Evolutionary conservation across 2,888 invertebrate species (phyloP).

Genomic region (Sarcophaga variegata): DNA sequence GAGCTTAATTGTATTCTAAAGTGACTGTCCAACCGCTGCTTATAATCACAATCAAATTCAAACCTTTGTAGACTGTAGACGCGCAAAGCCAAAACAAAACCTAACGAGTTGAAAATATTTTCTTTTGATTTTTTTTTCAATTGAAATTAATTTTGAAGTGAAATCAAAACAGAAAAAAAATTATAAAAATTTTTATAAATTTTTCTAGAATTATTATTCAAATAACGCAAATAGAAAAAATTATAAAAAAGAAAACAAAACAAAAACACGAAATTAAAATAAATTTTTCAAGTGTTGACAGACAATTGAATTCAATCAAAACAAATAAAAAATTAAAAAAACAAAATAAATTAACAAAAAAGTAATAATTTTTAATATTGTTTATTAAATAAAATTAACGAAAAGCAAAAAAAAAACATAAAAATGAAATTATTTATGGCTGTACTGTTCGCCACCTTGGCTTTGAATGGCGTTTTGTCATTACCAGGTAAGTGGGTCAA

Average conservation of each 20-base stretch:
- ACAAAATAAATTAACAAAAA: constrained; percentile 6
- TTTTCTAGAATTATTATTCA: constrained; percentile 54
- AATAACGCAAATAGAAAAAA: constrained; percentile 34
- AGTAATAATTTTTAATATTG: constrained; percentile 35
- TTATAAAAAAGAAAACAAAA: constrained; percentile 2
- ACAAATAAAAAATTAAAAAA: constrained; percentile 7
- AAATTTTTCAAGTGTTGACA: constrained; percentile 4
- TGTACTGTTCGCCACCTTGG: constrained; percentile 76
- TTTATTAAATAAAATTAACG: constrained; percentile 36
- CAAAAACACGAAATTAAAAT: constrained; percentile 7
- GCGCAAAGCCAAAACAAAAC: constrained; percentile 65
- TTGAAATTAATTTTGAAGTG: neutral
- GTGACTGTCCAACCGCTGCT: constrained; percentile 59
- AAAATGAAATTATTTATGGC: constrained; percentile 78
- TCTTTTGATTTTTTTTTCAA: neutral
- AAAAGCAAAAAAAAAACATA: constrained; percentile 34
- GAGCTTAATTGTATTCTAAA: constrained; percentile 67
- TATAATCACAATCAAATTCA: constrained; percentile 68
- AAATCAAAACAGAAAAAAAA: neutral
- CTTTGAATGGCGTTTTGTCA: constrained; percentile 77
- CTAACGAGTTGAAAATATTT: constrained; percentile 38
- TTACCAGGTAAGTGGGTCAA: constrained; percentile 79
- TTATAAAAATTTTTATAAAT: constrained; percentile 2
- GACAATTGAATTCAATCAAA: constrained; percentile 17
- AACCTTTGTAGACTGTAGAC: constrained; percentile 71